Base-by-base conservation (phyloP, 2,797 vertebrate species). In the Semaprochilodus insignis region DNA sequence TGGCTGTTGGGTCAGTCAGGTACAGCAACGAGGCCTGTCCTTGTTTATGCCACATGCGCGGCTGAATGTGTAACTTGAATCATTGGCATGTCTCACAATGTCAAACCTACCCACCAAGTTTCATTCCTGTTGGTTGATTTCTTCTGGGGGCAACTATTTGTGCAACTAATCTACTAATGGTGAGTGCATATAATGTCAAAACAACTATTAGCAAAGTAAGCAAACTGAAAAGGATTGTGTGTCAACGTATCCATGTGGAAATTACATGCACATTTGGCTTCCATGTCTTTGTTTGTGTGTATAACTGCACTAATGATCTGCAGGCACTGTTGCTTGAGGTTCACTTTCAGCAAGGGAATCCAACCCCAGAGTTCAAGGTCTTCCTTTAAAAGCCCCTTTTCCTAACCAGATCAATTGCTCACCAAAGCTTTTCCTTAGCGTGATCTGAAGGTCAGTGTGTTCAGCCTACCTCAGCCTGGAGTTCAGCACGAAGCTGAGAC, bases 401-500 rank as follows among this genome's bases (percentile, higher is more conserved):
- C 27, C 44, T 70, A 57, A 74, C 75, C 67, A 74, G 78, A 78
- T 69, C 34, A 65, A 10, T 80, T 78, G 66, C 57, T 80, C 40
- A 75, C 55, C 17, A 1, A n/a, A 70, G 25, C 27, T 34, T 31
- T 23, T 82, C 51, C 34, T 16, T 17, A 60, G 44, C 62, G 13
- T 66, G 62, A 78, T 81, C 21, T 66, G 70, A 84, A 81, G 51
- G 77, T 76, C 73, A 74, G 15, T 40, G n/a, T 10, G 63, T 71
- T 81, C 65, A 81, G 52, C 31, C 85, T 74, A 55, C 69, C 31
- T 67, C 81, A 77, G 66, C 16, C 59, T 31, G 71, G 77, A 80
- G 60, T 80, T 73, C n/a, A 1, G 10, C 31, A 70, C 31, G 31
- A 78, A 76, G 80, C 34, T 67, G 36, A 76, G 66, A 52, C 40